Evolutionary conservation across 2,797 vertebrate genomes (phyloP), one percentile per base, ranked within the genome.

Genomic region (Petrocephalus schoutedeni): DNA sequence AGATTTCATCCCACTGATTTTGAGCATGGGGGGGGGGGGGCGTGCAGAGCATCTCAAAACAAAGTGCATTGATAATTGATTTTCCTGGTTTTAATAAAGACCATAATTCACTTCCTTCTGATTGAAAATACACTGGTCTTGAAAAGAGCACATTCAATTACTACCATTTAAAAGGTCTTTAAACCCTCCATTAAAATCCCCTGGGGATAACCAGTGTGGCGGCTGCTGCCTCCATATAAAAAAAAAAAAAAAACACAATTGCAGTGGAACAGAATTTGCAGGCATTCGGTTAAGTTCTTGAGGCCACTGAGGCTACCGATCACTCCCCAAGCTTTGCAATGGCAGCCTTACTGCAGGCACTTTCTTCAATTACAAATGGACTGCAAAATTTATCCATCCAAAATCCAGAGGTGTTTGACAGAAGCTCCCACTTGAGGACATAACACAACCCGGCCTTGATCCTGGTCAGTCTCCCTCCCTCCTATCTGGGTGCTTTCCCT

Each of bases 321-420:
- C n/a, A 28, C 49, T 57, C 74, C 56, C 28, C 45, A 28, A 21
- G 23, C 32, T 57, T 86, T 88, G 64, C 41, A 36, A 88, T 32
- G 14, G 57, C n/a, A 36, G 57, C 64, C 41, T 84, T 67, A 85
- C 19, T 23, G 9, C 16, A 64, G 14, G 16, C 19, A 67, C 12
- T 85, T 85, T 19, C 83, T 86, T 41, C 56, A 8, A 86, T 86
- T 71, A 88, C 58, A 71, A 53, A 51, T 19, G 23, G 74, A 87
- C 21, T 49, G 53, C 80, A 83, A 83, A 51, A 80, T 51, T 12
- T n/a, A 82, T 54, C 16, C 21, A 54, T n/a, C n/a, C 80, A 21
- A 54, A 84, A 84, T 80, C 41, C 19, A 49, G 41, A 41, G 19
- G 41, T 7, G 74, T 80, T 80, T 80, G 41, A 80, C 36, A 49